Evolutionary conservation across 2,888 invertebrate genomes (phyloP), one percentile per base, ranked within the genome.

Genomic region (Ditula angustiorana): DNA sequence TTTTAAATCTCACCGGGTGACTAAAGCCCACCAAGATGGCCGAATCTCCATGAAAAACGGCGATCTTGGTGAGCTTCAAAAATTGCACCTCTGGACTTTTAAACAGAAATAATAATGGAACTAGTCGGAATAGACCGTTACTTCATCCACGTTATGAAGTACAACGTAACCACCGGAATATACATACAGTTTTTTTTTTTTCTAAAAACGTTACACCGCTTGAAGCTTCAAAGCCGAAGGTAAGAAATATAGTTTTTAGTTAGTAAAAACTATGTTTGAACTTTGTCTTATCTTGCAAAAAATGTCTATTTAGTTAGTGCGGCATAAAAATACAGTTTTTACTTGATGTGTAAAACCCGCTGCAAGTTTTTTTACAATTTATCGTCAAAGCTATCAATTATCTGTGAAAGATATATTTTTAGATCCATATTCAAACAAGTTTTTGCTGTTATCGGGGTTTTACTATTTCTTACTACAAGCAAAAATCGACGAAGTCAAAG

Each of bases 361-460:
- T 37, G 37, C 21, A 23, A n/a, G 21, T 47, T 62, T 46, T 50
- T 62, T 56, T 28, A 37, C 41, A 16, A 26, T 13, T 23, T 28
- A 19, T 49, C 28, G 21, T 37, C 5, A 13, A 23, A 58, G 11
- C 4, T 33, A 23, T 3, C 46, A 41, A 19, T 37, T 37, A 19
- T 19, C 28, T 11, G 2, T 41, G 7, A 37, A 49, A 47, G 37
- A 56, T 28, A 37, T 62, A 56, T 49, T 62, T 62, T 62, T 49
- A 21, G 47, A 62, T 10, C 23, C n/a, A n/a, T n/a, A 28, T 23
- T n/a, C n/a, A 56, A 56, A 49, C 62, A 49, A 47, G 47, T 62
- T 62, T 62, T 62, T 62, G 47, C 56, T 41, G 23, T 28, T 16
- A 33, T 44, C 7, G 2, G 24, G 30, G 47, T 49, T 33, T 49